Percentiles rank a stretch among this genome's conserved stretches.
Evolutionary conservation across 35 echinoderm and acorn worm genomes (phyloP).

Genomic region (Anneissia japonica): DNA sequence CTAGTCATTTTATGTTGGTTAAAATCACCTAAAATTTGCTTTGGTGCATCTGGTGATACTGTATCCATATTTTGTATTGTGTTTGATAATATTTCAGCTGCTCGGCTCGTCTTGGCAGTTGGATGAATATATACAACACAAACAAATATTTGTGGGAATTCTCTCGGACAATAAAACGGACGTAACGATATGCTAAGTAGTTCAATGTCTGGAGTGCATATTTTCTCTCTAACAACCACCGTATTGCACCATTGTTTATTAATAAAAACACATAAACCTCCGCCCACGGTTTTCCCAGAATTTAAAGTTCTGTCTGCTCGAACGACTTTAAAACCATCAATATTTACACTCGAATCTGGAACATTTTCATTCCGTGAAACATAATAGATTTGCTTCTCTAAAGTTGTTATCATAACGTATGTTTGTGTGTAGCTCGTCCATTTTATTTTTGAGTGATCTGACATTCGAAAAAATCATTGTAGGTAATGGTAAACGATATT

Average conservation of each 20-base stretch:
- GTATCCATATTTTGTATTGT: not conserved
- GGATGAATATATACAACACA: slow-evolving; percentile 4
- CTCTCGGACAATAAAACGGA: slow-evolving; percentile 32
- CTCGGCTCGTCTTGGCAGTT: not conserved
- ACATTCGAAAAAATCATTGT: no score
- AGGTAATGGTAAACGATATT: no score
- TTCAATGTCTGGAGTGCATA: slow-evolving; percentile 48
- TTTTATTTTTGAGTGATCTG: no score
- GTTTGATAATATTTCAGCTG: not conserved
- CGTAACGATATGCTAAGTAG: slow-evolving; percentile 28
- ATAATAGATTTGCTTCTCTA: no score
- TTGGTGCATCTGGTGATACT: slow-evolving; percentile 4
- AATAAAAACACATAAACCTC: slow-evolving; percentile 39
- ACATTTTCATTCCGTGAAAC: slow-evolving; percentile 32
- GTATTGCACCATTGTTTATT: slow-evolving; percentile 44
- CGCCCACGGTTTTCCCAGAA: slow-evolving; percentile 20
- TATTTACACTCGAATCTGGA: slow-evolving; percentile 1
- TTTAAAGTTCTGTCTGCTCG: slow-evolving; percentile 3
- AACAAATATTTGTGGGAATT: slow-evolving; percentile 44
- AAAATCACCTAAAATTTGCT: slow-evolving; percentile 5
- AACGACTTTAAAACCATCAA: slow-evolving; percentile 6
- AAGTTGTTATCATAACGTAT: no score
- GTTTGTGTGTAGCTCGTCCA: no score
- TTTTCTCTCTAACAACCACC: slow-evolving; percentile 5
- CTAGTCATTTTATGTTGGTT: not conserved